Conservation (phyloP, 37 sponge, comb jelly and placozoan genomes). For the Corticium candelabrum region DNA sequence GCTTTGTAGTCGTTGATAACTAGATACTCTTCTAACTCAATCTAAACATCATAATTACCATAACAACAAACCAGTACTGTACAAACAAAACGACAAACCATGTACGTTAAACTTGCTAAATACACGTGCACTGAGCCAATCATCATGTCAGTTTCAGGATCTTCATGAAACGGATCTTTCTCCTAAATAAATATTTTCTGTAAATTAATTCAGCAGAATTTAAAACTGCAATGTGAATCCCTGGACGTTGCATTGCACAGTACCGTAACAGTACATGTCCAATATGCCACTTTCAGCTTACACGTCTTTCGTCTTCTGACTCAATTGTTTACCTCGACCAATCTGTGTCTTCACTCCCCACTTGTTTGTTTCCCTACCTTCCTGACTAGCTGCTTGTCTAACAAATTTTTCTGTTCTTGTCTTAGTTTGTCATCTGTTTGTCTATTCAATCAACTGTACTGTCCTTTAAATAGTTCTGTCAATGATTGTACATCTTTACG, state of each 20-base stretch:
- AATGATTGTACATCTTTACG: slow-evolving; percentile 5
- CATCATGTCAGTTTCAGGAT: slow-evolving; percentile 20
- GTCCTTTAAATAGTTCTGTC: no score
- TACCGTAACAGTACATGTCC: no score
- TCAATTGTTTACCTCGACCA: no score
- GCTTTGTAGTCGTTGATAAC: slow-evolving; percentile 54
- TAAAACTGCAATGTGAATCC: no score
- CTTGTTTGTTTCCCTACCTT: not conserved
- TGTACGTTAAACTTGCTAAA: slow-evolving; percentile 38
- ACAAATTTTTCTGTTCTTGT: no score
- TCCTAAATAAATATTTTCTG: slow-evolving; percentile 20
- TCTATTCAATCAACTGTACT: not conserved
- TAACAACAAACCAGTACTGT: not conserved
- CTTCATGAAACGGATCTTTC: slow-evolving; percentile 45
- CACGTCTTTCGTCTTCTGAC: no score
- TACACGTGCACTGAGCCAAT: slow-evolving; percentile 59
- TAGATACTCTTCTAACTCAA: slow-evolving; percentile 54
- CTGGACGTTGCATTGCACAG: no score
- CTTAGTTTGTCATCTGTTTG: not conserved
- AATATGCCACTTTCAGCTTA: no score
- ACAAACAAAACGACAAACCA: no score
- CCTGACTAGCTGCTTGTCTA: not conserved
- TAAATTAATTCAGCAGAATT: no score
- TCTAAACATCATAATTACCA: not conserved
- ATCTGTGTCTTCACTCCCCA: no score